Evolutionary conservation across 2,797 vertebrate genomes (phyloP).

Genomic region (Garrulus glandarius): DNA sequence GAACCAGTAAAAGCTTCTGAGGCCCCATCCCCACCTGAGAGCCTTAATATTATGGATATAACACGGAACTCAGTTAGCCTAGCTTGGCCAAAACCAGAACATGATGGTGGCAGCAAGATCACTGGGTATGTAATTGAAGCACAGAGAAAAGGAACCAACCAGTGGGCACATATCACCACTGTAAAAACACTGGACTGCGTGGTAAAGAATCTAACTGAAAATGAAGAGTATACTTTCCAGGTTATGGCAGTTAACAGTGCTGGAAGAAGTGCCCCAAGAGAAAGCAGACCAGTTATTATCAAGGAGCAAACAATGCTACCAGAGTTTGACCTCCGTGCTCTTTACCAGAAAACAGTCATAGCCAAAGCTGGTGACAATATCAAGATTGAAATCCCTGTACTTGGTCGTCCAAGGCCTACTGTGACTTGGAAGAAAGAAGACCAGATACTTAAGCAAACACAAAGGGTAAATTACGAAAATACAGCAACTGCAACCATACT

Average conservation of each 20-base stretch:
- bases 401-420: conserved; percentile 91
- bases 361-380: conserved; percentile 95
- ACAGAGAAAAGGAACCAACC: conserved; percentile 92
- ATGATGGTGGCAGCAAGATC: conserved; percentile 95
- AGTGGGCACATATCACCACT: conserved; percentile 92
- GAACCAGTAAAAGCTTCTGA: conserved; percentile 94
- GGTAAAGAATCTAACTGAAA: conserved; percentile 94
- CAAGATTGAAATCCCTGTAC: conserved; percentile 95
- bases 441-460: conserved; percentile 87
- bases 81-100: conserved; percentile 95
- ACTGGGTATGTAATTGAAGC: conserved; percentile 97
- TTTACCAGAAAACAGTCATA: conserved; percentile 92
- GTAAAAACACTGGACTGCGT: conserved; percentile 89
- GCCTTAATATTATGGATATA: conserved; percentile 91
- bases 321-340: conserved; percentile 90
- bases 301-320: conserved; percentile 90
- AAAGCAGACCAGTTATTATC: conserved; percentile 88
- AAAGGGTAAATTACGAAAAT: conserved; percentile 88
- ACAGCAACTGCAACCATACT: conserved; percentile 88
- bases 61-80: conserved; percentile 90
- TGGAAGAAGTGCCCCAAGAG: conserved; percentile 90
- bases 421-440: conserved; percentile 94
- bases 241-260: conserved; percentile 96
- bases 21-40: conserved; percentile 90
- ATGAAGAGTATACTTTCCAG: conserved; percentile 94